A percentile compares a stretch with the other conserved stretches of the same genome.
Evolutionary conservation across 2,113 vertebrate species (phyloP).

Genomic region (Pica pica): DNA sequence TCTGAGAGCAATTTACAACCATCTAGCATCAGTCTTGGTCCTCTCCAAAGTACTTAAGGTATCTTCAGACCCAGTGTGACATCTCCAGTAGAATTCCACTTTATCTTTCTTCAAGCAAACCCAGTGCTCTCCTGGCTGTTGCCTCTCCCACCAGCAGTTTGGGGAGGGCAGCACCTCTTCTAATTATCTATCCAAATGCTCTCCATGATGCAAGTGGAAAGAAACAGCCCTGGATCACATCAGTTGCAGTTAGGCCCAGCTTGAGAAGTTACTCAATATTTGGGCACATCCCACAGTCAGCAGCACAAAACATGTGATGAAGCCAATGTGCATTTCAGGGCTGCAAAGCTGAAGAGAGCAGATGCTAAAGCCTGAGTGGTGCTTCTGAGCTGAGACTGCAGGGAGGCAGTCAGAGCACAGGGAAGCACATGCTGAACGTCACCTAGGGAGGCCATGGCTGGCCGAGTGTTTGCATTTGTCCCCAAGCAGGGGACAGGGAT

Average conservation of each 20-base stretch:
- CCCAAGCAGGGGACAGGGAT: not conserved
- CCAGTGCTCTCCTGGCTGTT: not conserved
- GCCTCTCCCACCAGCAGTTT: not conserved
- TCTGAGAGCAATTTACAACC: not conserved
- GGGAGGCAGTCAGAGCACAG: fast-evolving
- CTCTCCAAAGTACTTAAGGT: not conserved
- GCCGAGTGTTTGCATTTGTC: not conserved
- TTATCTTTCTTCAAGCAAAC: not conserved
- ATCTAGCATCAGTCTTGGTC: not conserved
- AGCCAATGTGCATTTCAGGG: not conserved
- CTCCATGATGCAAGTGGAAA: not conserved
- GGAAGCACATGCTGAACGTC: fast-evolving
- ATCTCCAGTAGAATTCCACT: not conserved
- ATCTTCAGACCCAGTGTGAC: not conserved
- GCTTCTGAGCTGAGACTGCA: not conserved
- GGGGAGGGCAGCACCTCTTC: not conserved
- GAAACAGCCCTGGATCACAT: not conserved
- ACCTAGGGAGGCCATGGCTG: not conserved
- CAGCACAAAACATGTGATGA: not conserved
- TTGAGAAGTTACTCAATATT: not conserved
- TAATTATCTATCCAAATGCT: not conserved
- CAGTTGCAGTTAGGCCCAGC: fast-evolving
- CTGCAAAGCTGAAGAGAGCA: not conserved
- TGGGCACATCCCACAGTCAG: not conserved
- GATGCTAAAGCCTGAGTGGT: not conserved